Evolutionary conservation across 2,113 vertebrate genomes (phyloP).

Genomic region (Carlito syrichta): DNA sequence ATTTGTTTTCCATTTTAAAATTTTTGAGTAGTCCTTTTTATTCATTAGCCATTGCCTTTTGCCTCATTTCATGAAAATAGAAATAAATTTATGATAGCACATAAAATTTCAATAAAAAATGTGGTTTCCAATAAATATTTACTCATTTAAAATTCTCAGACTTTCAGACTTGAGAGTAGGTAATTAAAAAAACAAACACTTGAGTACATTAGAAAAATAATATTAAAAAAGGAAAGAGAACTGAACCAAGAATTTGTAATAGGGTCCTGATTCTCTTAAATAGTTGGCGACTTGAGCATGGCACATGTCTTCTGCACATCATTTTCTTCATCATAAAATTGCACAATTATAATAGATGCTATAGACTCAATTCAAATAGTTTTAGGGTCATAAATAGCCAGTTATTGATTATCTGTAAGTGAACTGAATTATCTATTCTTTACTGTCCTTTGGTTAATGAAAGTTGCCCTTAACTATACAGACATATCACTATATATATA

Average conservation of each 20-base stretch:
- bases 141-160: not conserved
- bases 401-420: not conserved
- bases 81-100: not conserved
- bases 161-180: not conserved
- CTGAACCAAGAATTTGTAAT: not conserved
- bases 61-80: not conserved
- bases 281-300: not conserved
- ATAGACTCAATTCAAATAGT: not conserved
- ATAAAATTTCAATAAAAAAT: not conserved
- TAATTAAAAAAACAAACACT: not conserved
- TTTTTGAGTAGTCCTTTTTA: not conserved
- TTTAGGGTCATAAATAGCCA: not conserved
- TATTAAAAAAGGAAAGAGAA: not conserved
- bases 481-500: not conserved
- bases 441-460: not conserved
- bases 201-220: not conserved
- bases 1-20: not conserved
- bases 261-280: not conserved
- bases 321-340: not conserved
- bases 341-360: not conserved
- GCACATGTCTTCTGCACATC: not conserved
- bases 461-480: not conserved
- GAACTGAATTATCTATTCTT: not conserved
- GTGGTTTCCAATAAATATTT: not conserved
- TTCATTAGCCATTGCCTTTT: not conserved